Base-by-base conservation (phyloP, 2,797 vertebrate genomes). In the Lepus oiostolus region DNA sequence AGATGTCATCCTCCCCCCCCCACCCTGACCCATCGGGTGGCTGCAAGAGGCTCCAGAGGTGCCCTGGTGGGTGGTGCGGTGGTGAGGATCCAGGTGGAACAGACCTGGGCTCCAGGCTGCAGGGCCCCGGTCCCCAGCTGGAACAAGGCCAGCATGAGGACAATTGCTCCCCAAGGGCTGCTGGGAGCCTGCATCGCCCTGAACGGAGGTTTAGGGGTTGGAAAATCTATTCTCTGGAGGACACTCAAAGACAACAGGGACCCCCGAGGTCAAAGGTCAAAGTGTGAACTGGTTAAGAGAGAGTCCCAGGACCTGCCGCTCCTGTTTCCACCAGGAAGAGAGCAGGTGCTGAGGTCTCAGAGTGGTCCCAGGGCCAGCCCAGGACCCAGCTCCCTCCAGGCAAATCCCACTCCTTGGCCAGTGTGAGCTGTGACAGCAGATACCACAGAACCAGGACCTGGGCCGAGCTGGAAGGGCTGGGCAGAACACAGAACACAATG, bases 261-360 rank as follows among this genome's bases (percentile, higher is more conserved):
- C 19, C 14, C 60, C 71, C 65, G 60, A 47, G 3, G 16, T 2
- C 86, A 70, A 79, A 28, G 4, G 58, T 5, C 68, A 84, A 84
- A 89, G 65, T 52, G 12, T 32, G 80, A 67, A 32, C 32, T 93
- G 19, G 24, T 47, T 82, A 68, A 88, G 24, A 92, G 68, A 60
- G 35, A n/a, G 9, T 54, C 21, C 42, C 17, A 24, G n/a, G 2
- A 19, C 54, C 70, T 75, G 42, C 28, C 24, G 65, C 42, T 35
- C n/a, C 32, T 21, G 2, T 60, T 47, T 60, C 92, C 24, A 30
- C 30, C n/a, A 38, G 16, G 14, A 67, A 14, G 47, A 92, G 35
- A 11, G 28, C 35, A 28, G 17, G n/a, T 16, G 17, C n/a, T 0
- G 0, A 52, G 68, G n/a, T 75, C 32, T 70, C 90, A 42, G 84